Base-by-base conservation (phyloP, 2,797 vertebrate species). In the Psittacula echo region DNA sequence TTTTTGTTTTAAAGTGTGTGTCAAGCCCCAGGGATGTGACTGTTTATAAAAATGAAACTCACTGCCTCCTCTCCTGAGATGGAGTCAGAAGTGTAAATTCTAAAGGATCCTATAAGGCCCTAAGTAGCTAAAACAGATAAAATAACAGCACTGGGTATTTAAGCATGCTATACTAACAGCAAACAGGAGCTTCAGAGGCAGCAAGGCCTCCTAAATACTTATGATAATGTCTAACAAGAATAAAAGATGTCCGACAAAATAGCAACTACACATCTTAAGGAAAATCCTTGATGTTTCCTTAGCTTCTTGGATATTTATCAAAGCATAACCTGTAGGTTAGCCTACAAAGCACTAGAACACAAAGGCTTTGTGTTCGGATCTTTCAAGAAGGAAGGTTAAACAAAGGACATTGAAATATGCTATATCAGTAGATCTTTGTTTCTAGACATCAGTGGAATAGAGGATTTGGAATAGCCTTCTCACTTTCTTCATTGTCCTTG, bases 271-370 rank as follows among this genome's bases (percentile, higher is more conserved):
- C 48, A 39, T 91, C 74, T 91, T 94, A 71, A 87, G 68, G 72
- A 82, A 85, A 94, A 82, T 48, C 88, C 85, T 96, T 94, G 87
- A 94, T 95, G 72, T 94, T 96, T 93, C 91, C 78, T 83, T 83
- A 91, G 74, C 78, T 94, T 3, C 47, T 85, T 92, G 95, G 88
- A 72, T 95, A 92, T 95, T 92, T 97, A 95, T 97, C 93, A 97
- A 94, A 96, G 95, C 48, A 74, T 95, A 97, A 97, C 88, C 91
- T 92, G 83, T 80, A 93, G 93, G 90, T 96, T 94, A 95, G 68
- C 71, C 86, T 91, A 93, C 94, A 96, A 96, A 97, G 95, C 83
- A 85, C 26, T 65, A 89, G 77, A 89, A 96, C 92, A 95, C 91
- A 97, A 95, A 96, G 56, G 53, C 65, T 72, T 84, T 89, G 67